Evolutionary conservation across 2,888 invertebrate genomes (phyloP).

Genomic region (Steinernema carpocapsae): DNA sequence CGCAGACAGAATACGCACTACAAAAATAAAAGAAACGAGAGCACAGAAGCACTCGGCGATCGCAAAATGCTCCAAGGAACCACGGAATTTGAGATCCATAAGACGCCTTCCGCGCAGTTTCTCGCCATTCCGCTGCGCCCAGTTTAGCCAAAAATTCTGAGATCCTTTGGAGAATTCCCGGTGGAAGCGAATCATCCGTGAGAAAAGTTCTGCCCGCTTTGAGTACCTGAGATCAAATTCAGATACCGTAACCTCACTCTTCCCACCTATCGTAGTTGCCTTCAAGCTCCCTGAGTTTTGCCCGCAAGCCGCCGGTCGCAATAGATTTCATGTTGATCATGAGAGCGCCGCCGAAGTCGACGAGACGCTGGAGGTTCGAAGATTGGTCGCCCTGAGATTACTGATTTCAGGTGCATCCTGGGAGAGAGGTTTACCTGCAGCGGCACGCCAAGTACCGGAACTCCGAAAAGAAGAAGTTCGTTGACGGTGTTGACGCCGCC

Average conservation of each 20-base stretch:
- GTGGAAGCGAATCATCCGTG: conserved; percentile 52
- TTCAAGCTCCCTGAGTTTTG: conserved; percentile 50
- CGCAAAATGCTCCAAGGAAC: conserved; percentile 47
- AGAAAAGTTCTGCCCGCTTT: conserved; percentile 45
- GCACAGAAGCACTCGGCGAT: background rate
- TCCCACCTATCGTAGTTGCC: conserved; percentile 41
- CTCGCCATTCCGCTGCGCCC: conserved; percentile 54
- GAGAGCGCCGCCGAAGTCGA: conserved; percentile 57
- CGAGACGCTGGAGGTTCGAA: conserved; percentile 60
- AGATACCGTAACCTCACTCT: conserved; percentile 11
- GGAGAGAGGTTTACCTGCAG: conserved; percentile 47
- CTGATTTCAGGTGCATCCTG: background rate
- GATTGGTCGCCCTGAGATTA: conserved; percentile 57
- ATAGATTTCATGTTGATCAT: conserved; percentile 54
- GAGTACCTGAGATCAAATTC: background rate
- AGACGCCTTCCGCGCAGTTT: conserved; percentile 43
- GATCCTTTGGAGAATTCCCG: conserved; percentile 48
- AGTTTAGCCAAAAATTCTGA: conserved; percentile 60
- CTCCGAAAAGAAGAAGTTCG: conserved; percentile 60
- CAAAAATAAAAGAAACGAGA: background rate
- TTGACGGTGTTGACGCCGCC: conserved; percentile 66
- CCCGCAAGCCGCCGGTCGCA: conserved; percentile 48
- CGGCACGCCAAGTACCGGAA: conserved; percentile 62
- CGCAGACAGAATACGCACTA: background rate
- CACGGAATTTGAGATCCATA: conserved; percentile 46